Percentiles rank a stretch among this genome's conserved stretches.
phyloP scores from a whole-genome alignment of 92 coral and sea anemone genomes.

The Muricea muricata region DNA sequence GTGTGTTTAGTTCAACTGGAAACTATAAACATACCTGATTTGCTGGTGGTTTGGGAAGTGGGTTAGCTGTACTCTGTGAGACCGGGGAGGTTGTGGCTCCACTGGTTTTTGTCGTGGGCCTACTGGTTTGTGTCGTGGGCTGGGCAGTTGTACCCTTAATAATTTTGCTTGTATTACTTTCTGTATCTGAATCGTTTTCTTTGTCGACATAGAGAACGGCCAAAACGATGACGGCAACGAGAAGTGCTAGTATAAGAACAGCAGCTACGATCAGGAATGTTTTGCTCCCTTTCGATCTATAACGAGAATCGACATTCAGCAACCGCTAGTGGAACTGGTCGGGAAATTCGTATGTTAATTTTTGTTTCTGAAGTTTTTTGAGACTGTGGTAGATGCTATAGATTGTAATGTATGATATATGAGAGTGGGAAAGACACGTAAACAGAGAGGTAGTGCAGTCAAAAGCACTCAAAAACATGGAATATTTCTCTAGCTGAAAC shows the following conservation, averaged over 20 bases:
- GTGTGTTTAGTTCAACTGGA: too few relatives aligned
- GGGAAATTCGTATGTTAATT: too few relatives aligned
- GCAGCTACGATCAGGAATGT: neutral
- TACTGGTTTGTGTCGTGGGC: neutral
- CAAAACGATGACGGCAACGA: neutral
- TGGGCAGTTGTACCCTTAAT: neutral
- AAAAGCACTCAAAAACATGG: too few relatives aligned
- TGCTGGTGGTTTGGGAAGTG: conserved; percentile 8
- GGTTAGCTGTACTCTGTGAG: neutral
- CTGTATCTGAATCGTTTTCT: conserved; percentile 21
- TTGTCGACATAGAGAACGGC: conserved; percentile 14
- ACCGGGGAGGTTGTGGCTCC: neutral
- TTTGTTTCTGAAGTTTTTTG: too few relatives aligned
- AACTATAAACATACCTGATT: neutral
- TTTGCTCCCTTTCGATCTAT: neutral
- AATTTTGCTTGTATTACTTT: neutral
- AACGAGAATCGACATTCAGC: too few relatives aligned
- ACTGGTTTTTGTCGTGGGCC: neutral
- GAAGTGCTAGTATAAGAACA: neutral
- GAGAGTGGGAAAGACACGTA: too few relatives aligned
- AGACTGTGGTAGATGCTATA: too few relatives aligned
- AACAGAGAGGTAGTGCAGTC: too few relatives aligned
- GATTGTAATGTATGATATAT: too few relatives aligned
- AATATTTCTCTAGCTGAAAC: too few relatives aligned
- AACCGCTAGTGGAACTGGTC: neutral